A percentile compares a stretch with the other conserved stretches of the same genome.
These are phyloP conservation scores for Eonycteris spelaea DNA, from an alignment of 2,113 vertebrate genomes.

Conservation along the genomic window DNA sequence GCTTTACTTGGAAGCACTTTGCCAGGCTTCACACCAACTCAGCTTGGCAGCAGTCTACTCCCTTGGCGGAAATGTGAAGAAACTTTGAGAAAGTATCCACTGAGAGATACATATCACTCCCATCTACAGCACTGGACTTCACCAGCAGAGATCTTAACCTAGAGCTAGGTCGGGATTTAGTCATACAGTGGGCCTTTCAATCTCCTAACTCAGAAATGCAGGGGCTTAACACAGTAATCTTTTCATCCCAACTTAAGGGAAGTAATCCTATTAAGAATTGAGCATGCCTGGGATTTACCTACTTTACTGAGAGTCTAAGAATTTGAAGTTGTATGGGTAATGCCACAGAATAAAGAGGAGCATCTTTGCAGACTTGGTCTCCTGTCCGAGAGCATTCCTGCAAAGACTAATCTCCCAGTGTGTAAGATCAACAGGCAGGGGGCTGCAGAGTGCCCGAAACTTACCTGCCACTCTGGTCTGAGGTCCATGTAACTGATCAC, in stretches of 20 bases:
- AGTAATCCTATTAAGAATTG: slow-evolving; percentile 38
- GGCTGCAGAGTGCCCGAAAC: slow-evolving; percentile 58
- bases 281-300: slow-evolving; percentile 6
- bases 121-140: not conserved
- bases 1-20: not conserved
- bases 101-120: not conserved
- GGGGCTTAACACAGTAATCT: not conserved
- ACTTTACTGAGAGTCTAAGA: not conserved
- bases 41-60: not conserved
- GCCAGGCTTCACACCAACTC: not conserved
- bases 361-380: not conserved
- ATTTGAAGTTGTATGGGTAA: slow-evolving; percentile 52
- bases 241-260: slow-evolving; percentile 54
- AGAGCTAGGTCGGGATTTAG: not conserved
- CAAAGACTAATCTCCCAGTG: not conserved
- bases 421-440: not conserved
- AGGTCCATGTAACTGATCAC: slow-evolving; percentile 92
- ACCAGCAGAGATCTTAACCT: not conserved
- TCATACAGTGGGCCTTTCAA: not conserved
- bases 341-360: not conserved
- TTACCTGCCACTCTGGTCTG: slow-evolving; percentile 93
- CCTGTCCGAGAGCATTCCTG: not conserved
- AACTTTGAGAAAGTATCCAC: not conserved
- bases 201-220: slow-evolving; percentile 20
- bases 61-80: not conserved